phyloP scores from a whole-genome alignment of 37 sponge, comb jelly and placozoan species.

The Corticium candelabrum region DNA sequence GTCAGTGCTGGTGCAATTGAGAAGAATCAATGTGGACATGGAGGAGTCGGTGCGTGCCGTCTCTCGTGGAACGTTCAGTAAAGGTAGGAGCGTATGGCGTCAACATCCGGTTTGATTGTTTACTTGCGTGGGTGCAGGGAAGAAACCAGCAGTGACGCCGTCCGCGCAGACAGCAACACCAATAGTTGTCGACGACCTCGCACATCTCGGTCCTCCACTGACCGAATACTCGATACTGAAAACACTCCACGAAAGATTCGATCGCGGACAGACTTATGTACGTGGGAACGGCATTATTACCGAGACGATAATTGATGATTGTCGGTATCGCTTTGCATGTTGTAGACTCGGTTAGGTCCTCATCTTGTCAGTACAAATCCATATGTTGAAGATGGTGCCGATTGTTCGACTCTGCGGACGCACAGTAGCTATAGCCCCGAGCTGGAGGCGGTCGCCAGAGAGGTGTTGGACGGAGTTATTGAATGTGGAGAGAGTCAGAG shows the following conservation, averaged over 20 bases:
- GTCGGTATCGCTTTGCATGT: neutral
- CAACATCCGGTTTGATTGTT: too few relatives aligned
- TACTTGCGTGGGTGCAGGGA: too few relatives aligned
- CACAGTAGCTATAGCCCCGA: neutral
- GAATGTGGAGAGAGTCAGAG: conserved; percentile 16
- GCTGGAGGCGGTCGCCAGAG: conserved; percentile 14
- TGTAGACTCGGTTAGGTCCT: conserved; percentile 68
- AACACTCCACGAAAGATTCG: conserved; percentile 53
- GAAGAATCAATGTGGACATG: too few relatives aligned
- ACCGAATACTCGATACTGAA: conserved; percentile 70
- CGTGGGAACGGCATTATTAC: conserved; percentile 13
- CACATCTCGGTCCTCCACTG: too few relatives aligned
- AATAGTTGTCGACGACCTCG: too few relatives aligned
- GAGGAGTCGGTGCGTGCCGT: too few relatives aligned
- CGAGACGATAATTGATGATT: too few relatives aligned
- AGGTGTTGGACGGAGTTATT: conserved; percentile 8
- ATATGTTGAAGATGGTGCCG: conserved; percentile 15
- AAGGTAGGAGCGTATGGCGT: too few relatives aligned
- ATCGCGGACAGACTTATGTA: conserved; percentile 15
- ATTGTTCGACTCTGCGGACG: conserved; percentile 8
- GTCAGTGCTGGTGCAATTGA: too few relatives aligned
- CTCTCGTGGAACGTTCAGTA: too few relatives aligned
- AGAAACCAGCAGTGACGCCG: too few relatives aligned
- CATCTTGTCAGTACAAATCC: conserved; percentile 48
- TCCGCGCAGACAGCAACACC: too few relatives aligned